Evolutionary conservation across 2,888 invertebrate species (phyloP).

Genomic region (Callimorpha dominula): DNA sequence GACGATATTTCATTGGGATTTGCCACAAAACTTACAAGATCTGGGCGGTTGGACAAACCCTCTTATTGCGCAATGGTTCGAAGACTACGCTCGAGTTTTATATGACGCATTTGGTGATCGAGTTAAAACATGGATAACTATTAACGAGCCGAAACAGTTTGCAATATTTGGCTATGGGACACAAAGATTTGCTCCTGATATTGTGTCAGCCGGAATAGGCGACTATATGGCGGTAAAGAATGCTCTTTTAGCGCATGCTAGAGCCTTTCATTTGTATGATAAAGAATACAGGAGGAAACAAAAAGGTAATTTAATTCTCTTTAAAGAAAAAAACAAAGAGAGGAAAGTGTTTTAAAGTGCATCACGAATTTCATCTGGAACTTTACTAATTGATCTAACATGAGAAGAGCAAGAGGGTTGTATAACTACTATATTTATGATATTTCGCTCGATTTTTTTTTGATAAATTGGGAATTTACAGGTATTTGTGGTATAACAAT

Average conservation of each 20-base stretch:
- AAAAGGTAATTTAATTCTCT: conserved; percentile 55
- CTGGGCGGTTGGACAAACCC: conserved; percentile 86
- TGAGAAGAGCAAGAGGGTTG: no score
- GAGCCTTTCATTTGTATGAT: conserved; percentile 79
- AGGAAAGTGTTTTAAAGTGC: no score
- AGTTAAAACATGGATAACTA: conserved; percentile 86
- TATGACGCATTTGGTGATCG: conserved; percentile 81
- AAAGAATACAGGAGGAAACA: conserved; percentile 67
- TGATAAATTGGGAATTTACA: conserved; percentile 39
- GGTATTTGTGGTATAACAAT: conserved; percentile 72
- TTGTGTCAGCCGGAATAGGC: conserved; percentile 76
- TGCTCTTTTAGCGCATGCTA: conserved; percentile 86
- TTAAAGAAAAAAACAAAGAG: not conserved
- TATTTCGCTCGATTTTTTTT: not conserved
- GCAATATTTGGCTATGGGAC: conserved; percentile 79
- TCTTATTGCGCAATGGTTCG: conserved; percentile 78
- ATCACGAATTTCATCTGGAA: no score
- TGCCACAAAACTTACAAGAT: conserved; percentile 85
- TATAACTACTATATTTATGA: no score
- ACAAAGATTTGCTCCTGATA: conserved; percentile 67
- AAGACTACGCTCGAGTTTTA: conserved; percentile 79
- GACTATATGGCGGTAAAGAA: conserved; percentile 84
- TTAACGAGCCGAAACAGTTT: conserved; percentile 86
- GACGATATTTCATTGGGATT: conserved; percentile 86
- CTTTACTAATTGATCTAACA: no score